Evolutionary conservation across 2,888 invertebrate genomes (phyloP).

Genomic region (Hecatera dysodea): DNA sequence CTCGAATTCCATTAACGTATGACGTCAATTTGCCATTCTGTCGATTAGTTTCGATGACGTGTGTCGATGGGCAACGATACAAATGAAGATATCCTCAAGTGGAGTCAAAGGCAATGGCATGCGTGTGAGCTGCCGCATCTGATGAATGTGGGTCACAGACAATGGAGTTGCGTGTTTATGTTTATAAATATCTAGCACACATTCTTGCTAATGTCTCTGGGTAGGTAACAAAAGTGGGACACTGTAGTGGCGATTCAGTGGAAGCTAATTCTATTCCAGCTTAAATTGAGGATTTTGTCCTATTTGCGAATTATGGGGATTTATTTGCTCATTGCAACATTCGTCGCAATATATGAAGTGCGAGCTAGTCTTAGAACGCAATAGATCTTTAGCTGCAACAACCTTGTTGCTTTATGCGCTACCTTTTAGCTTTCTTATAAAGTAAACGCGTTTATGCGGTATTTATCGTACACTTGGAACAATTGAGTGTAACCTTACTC

Average conservation of each 20-base stretch:
- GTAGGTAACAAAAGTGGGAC: slow-evolving; percentile 51
- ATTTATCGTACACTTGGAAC: slow-evolving; percentile 33
- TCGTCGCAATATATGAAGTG: slow-evolving; percentile 1
- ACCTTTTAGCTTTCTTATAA: slow-evolving; percentile 46
- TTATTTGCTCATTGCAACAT: not conserved
- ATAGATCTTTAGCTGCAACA: slow-evolving; percentile 38
- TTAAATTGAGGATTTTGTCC: slow-evolving; percentile 51
- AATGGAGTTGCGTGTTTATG: slow-evolving; percentile 76
- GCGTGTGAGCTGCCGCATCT: slow-evolving; percentile 61
- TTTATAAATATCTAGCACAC: slow-evolving; percentile 70
- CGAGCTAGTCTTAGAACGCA: slow-evolving; percentile 7
- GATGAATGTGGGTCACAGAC: slow-evolving; percentile 75
- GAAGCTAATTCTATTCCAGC: slow-evolving; percentile 47
- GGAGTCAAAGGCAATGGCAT: slow-evolving; percentile 60
- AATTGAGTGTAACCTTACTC: slow-evolving; percentile 45
- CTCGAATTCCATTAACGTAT: slow-evolving; percentile 53
- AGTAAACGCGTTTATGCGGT: slow-evolving; percentile 34
- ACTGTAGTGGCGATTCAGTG: slow-evolving; percentile 35
- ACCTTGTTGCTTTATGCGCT: slow-evolving; percentile 19
- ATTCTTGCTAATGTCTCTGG: slow-evolving; percentile 63
- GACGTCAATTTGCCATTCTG: slow-evolving; percentile 67
- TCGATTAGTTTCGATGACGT: slow-evolving; percentile 73
- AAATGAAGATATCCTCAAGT: slow-evolving; percentile 65
- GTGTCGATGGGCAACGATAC: slow-evolving; percentile 62
- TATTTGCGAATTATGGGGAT: slow-evolving; percentile 19